Evolutionary conservation across 1,140 invertebrate species (phyloP), one percentile per base, ranked within the genome.

Genomic region (Globodera ellingtonae): DNA sequence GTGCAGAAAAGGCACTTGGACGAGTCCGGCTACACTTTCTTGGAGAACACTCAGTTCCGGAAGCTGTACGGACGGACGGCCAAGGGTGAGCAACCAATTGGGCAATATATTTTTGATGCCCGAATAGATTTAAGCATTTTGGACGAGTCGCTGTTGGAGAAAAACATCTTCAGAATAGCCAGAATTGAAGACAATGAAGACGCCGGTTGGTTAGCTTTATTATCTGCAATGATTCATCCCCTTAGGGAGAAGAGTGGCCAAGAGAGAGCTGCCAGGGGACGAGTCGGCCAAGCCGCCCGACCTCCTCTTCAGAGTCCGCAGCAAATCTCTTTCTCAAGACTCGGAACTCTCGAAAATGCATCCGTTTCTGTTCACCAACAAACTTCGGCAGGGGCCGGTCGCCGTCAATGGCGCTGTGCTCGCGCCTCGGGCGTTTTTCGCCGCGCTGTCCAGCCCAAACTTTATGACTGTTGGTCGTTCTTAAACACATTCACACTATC

Each of bases 121-220:
- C 44, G 4, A 76, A 47, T 18, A 70, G 67, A 70, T 70, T 50
- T 35, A 48, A 48, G 9, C 10, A 35, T 69, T 66, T 15, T 70
- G 62, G 67, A 71, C 7, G 80, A 81, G 35, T 5, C 56, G n/a
- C 46, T 7, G 56, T 65, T 81, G 21, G 80, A 81, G 47, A 0
- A 59, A 7, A 47, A 81, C 56, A 81, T 81, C 7, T 52, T 47
- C n/a, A 79, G n/a, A 46, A 70, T 81, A 44, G 80, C 79, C n/a
- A 66, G 73, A 15, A 44, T 81, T 35, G 66, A 66, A 44, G 79
- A 56, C 24, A 24, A 66, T 7, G 24, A 7, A 59, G 44, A 47
- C 2, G 13, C 4, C 15, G 48, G 8, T 6, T 74, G 44, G 18
- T 8, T 69, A 44, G 18, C 72, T 7, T 9, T 52, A 9, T 73